A percentile compares a stretch with the other conserved stretches of the same genome.
Conservation (phyloP, 1,140 invertebrate species). For the Drosophila persimilis region DNA sequence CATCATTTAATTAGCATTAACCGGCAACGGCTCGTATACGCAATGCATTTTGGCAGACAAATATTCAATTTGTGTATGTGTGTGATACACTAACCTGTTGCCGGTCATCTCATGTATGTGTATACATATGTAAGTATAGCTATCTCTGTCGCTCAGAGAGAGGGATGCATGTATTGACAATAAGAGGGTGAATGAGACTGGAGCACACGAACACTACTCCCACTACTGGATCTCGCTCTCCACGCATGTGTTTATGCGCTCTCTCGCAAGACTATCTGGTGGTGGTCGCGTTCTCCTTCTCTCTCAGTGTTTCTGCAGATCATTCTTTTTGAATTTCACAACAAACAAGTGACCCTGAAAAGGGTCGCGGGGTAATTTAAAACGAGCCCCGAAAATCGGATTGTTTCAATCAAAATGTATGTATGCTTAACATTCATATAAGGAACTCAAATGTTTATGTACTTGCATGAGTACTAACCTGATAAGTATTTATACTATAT, state of each 20-base stretch:
- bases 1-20: not conserved
- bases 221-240: not conserved
- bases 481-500: not conserved
- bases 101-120: slow-evolving; percentile 17
- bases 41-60: slow-evolving; percentile 16
- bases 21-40: slow-evolving; percentile 49
- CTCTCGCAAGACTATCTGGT: slow-evolving; percentile 1
- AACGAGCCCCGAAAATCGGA: not conserved
- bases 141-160: slow-evolving; percentile 17
- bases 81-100: slow-evolving; percentile 16
- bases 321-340: slow-evolving; percentile 71
- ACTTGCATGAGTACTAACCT: not conserved
- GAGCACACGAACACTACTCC: not conserved
- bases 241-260: slow-evolving; percentile 10
- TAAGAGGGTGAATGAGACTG: not conserved
- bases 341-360: slow-evolving; percentile 31
- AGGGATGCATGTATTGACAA: slow-evolving; percentile 12
- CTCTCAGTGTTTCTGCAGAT: slow-evolving; percentile 50
- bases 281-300: too few relatives aligned
- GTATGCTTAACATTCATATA: not conserved
- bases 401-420: not conserved
- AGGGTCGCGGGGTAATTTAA: not conserved
- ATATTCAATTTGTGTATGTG: slow-evolving; percentile 5
- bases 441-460: not conserved
- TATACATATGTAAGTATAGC: not conserved